Conservation (phyloP, 2,113 vertebrate genomes). For the Crotalus tigris region DNA sequence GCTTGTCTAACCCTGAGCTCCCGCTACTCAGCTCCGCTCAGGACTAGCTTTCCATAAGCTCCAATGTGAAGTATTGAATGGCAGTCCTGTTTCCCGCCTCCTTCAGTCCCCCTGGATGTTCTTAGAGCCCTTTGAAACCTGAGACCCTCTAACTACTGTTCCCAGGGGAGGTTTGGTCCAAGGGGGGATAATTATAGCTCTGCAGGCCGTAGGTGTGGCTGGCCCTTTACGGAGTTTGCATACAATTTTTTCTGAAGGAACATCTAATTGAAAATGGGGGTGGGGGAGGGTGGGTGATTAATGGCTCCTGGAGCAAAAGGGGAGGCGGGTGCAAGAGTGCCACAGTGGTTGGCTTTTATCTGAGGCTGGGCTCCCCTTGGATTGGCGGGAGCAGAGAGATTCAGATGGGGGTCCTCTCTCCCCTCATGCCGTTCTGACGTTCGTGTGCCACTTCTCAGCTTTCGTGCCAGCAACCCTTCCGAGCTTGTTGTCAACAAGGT, state of each 20-base stretch:
- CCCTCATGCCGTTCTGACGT: accelerated
- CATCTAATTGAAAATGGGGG: background rate
- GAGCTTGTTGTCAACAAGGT: background rate
- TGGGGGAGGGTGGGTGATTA: background rate
- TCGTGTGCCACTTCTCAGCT: background rate
- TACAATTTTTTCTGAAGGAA: background rate
- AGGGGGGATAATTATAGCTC: background rate
- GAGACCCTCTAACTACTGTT: too few relatives aligned
- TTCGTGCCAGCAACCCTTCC: background rate
- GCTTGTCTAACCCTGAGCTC: background rate
- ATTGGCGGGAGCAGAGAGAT: background rate
- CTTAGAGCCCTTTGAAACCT: background rate
- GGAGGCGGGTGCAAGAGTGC: background rate
- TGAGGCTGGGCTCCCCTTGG: background rate
- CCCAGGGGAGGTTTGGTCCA: background rate
- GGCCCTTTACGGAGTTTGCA: background rate
- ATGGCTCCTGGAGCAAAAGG: background rate
- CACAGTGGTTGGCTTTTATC: background rate
- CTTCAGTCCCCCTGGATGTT: background rate
- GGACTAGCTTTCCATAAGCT: background rate
- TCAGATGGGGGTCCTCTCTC: background rate
- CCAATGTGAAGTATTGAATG: background rate
- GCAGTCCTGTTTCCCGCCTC: background rate
- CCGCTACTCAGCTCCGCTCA: too few relatives aligned
- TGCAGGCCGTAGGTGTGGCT: background rate